Base-by-base conservation (phyloP, 2,888 invertebrate species). In the Nomada lathburiana region DNA sequence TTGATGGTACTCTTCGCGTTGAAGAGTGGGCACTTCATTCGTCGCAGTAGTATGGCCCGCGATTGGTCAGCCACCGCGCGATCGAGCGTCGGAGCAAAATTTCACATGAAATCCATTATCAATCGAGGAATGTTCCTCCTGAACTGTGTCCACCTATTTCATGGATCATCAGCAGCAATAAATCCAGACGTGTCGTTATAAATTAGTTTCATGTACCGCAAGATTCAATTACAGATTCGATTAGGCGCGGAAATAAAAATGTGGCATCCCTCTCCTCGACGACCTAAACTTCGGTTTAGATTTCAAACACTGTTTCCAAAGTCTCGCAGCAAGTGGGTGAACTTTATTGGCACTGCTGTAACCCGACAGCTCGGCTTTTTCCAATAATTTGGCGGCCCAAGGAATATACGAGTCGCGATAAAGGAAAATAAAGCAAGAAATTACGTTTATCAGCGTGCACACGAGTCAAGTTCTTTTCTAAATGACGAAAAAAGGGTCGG, bases 21-120 rank as follows among this genome's bases (percentile, higher is more conserved):
- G 18, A 13, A 77, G 60, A 20, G 50, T 53, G 36, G 36, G 36
- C 36, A 10, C 69, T 75, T 53, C 53, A 11, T 69, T 67, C 13
- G 1, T 23, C 26, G 11, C 65, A 67, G 65, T 74, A 36, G 44
- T 77, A 50, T 4, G 29, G 44, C 7, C 29, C n/a, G 52, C 59
- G 44, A 67, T 29, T 77, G 44, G 36, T 60, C 65, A 67, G 65
- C 52, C 60, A 4, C 20, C 4, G 26, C 52, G 52, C n/a, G 16
- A 55, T 18, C 23, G 4, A 65, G 42, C 42, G 11, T 5, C 0
- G 20, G 60, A 47, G 7, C 29, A 10, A 2, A 29, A 62, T 44
- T 23, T 44, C 50, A 29, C 10, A 10, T n/a, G 16, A 64, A 50
- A 29, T 20, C 13, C 18, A 47, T 69, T 62, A 60, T 10, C 53